phyloP scores from a whole-genome alignment of 2,888 invertebrate genomes.

The Drosophila kambysellisi region DNA sequence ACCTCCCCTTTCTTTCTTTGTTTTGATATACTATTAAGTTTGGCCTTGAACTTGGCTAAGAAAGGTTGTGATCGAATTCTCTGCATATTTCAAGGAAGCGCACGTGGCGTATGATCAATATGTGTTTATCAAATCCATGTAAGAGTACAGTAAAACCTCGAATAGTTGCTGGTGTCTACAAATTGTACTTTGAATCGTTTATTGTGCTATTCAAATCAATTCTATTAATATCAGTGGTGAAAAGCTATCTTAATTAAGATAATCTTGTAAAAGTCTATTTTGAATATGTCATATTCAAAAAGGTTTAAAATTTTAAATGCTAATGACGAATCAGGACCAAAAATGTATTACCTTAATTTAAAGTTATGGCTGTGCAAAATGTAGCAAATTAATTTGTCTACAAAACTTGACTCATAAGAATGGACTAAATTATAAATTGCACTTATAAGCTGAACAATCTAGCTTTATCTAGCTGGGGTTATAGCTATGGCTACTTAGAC shows the following conservation, averaged over 20 bases:
- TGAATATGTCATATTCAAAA: neutral
- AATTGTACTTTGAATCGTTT: too few species aligned
- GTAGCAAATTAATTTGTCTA: neutral
- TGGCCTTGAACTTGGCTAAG: constrained; percentile 44
- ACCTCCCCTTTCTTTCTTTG: neutral
- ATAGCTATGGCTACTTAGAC: neutral
- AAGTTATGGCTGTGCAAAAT: neutral
- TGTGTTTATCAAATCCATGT: neutral
- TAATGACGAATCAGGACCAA: too few species aligned
- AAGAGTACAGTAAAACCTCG: neutral
- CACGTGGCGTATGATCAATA: constrained; percentile 60
- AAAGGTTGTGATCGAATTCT: constrained; percentile 53
- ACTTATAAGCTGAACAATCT: neutral
- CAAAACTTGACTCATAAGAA: neutral
- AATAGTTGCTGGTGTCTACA: neutral
- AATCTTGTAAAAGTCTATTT: neutral
- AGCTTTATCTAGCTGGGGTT: neutral
- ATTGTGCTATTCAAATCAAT: neutral
- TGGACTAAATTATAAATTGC: neutral
- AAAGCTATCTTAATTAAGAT: neutral
- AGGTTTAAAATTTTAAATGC: too few species aligned
- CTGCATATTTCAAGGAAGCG: constrained; percentile 11
- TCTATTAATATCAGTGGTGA: neutral
- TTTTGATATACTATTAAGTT: neutral
- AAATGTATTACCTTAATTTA: too few species aligned